Percentiles rank a stretch among this genome's conserved stretches.
Evolutionary conservation across 2,888 invertebrate species (phyloP).

Genomic region (Drosophila tanythrix): DNA sequence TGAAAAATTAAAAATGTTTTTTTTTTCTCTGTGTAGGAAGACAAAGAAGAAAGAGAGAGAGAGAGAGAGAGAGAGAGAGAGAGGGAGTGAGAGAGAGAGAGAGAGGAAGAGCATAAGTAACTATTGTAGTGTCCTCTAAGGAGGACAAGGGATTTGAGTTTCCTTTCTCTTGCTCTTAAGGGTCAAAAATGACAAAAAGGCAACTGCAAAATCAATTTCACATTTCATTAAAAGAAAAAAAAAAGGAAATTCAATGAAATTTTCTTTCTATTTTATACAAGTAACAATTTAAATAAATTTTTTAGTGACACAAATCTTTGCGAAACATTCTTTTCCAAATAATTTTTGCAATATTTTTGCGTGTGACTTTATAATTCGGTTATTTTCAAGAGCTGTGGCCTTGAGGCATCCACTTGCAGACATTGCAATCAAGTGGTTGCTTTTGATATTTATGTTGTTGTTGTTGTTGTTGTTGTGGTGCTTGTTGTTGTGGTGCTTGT

Average conservation of each 20-base stretch:
- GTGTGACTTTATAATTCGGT: not conserved
- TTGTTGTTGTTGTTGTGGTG: constrained; percentile 7
- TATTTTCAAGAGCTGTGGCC: not conserved
- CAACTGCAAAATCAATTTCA: constrained; percentile 10
- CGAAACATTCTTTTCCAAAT: not conserved
- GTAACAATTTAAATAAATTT: not conserved
- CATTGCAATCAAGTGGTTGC: constrained; percentile 16
- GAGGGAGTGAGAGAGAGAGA: too few relatives aligned
- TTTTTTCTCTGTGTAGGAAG: not conserved
- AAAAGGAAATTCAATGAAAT: not conserved
- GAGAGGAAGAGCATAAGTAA: not conserved
- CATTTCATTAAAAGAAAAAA: not conserved
- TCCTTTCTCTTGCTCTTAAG: not conserved
- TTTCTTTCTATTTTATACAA: not conserved
- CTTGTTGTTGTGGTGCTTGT: constrained; percentile 4
- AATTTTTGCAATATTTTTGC: not conserved
- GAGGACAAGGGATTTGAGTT: constrained; percentile 3
- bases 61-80: not conserved
- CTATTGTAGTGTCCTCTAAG: not conserved
- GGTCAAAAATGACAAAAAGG: constrained; percentile 8
- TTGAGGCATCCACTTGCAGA: constrained; percentile 15
- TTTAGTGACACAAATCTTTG: too few relatives aligned
- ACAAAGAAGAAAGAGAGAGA: not conserved
- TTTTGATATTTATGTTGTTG: constrained; percentile 18
- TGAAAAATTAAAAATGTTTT: not conserved